A percentile compares a stretch with the other conserved stretches of the same genome.
Conservation (phyloP, 2,113 vertebrate species). For the Blennius ocellaris region DNA sequence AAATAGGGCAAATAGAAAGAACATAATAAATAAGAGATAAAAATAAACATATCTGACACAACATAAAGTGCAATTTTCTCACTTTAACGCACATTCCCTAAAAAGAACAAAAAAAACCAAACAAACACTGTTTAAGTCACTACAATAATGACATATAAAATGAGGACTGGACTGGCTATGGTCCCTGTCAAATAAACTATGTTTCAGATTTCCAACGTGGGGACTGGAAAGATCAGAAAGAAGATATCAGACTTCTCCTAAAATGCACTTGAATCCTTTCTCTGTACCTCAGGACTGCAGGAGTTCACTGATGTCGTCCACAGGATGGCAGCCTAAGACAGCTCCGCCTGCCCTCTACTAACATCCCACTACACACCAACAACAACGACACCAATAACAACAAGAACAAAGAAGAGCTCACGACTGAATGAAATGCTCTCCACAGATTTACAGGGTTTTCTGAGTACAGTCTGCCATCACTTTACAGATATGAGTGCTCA, state of each 20-base stretch:
- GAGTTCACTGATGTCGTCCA: constrained; percentile 46
- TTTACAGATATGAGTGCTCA: constrained; percentile 56
- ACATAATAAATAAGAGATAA: constrained; percentile 30
- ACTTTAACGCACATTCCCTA: constrained; percentile 35
- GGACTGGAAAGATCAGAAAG: constrained; percentile 19
- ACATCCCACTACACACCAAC: constrained; percentile 4
- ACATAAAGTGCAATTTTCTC: constrained; percentile 81
- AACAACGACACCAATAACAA: neutral
- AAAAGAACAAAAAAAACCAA: too few species aligned
- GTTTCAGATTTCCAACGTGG: neutral
- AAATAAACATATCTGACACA: constrained; percentile 54
- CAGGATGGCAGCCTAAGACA: constrained; percentile 66
- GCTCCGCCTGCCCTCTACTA: constrained; percentile 20
- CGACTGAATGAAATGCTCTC: constrained; percentile 35
- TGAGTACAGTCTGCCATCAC: constrained; percentile 7
- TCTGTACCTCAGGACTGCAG: neutral
- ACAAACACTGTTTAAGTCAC: constrained; percentile 25
- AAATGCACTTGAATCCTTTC: constrained; percentile 1
- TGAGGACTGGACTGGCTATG: constrained; percentile 10
- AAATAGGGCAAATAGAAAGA: constrained; percentile 63
- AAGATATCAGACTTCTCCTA: constrained; percentile 11
- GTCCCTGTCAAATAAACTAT: neutral
- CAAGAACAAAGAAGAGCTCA: constrained; percentile 43
- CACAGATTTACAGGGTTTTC: constrained; percentile 28
- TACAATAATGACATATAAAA: constrained; percentile 20